A percentile compares a stretch with the other conserved stretches of the same genome.
phyloP scores from a whole-genome alignment of 2,113 vertebrate genomes.

The Setophaga kirtlandii region DNA sequence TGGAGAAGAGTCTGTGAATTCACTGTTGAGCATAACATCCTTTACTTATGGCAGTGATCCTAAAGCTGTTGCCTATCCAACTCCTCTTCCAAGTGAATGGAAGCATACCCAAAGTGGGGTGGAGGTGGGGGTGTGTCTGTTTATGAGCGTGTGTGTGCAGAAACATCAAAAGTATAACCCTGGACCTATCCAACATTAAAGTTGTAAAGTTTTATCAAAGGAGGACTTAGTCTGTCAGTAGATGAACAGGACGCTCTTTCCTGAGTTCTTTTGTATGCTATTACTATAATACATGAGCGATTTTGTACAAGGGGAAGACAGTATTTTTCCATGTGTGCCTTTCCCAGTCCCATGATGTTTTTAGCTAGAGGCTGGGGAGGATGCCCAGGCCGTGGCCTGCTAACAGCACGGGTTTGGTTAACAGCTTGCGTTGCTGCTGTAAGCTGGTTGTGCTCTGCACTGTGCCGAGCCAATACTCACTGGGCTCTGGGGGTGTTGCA shows the following conservation, averaged over 20 bases:
- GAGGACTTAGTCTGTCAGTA: not conserved
- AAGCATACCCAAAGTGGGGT: not conserved
- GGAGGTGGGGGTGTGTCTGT: not conserved
- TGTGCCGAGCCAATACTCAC: not conserved
- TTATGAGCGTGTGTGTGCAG: not conserved
- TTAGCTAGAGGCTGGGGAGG: not conserved
- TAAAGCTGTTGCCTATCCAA: not conserved
- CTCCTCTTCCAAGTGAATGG: not conserved
- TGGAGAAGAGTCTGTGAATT: constrained; percentile 60
- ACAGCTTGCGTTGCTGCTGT: not conserved
- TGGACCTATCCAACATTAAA: not conserved
- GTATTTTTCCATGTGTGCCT: not conserved
- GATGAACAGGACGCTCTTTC: not conserved
- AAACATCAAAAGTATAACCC: not conserved
- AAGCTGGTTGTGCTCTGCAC: not conserved
- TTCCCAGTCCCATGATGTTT: not conserved
- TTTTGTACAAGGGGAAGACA: not conserved
- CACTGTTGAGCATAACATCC: not conserved
- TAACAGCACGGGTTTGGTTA: not conserved
- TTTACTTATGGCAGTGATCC: not conserved
- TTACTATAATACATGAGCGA: not conserved
- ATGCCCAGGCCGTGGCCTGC: not conserved
- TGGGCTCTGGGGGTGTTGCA: not conserved
- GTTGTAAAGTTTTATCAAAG: not conserved
- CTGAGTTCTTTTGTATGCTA: not conserved